Conservation (phyloP, 2,113 vertebrate species). For the Dipodomys spectabilis region DNA sequence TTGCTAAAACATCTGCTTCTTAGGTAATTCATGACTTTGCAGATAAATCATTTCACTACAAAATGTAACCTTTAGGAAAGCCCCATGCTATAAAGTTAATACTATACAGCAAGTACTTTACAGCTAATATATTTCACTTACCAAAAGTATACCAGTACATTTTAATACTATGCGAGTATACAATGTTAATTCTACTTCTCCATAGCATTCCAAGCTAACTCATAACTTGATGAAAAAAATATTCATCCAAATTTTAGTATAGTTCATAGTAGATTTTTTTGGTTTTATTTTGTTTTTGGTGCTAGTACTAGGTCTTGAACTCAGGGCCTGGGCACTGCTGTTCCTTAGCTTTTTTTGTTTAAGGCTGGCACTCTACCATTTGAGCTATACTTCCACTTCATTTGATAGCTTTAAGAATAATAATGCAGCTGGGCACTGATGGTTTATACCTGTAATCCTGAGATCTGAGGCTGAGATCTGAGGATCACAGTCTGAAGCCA, state of each 20-base stretch:
- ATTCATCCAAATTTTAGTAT: neutral
- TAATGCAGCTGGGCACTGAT: no score
- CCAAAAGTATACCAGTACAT: neutral
- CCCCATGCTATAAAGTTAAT: neutral
- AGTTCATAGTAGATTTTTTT: neutral
- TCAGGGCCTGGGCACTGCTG: no score
- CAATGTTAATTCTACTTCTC: neutral
- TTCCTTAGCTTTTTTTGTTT: no score
- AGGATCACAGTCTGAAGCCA: no score
- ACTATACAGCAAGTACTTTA: neutral
- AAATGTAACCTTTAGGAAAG: slow-evolving; percentile 19
- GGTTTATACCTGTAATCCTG: no score
- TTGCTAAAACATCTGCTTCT: neutral
- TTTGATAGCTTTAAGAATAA: no score
- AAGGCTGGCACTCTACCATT: no score
- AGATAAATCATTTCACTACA: neutral
- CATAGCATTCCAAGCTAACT: neutral
- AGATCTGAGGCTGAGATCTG: no score
- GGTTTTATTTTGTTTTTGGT: no score
- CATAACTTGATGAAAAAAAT: neutral
- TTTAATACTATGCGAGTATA: slow-evolving; percentile 1
- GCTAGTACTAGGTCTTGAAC: no score
- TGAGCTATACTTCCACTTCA: no score
- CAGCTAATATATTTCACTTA: slow-evolving; percentile 24
- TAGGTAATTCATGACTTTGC: neutral